Evolutionary conservation across 1,140 invertebrate genomes (phyloP).

Genomic region (Diorhabda elongata): DNA sequence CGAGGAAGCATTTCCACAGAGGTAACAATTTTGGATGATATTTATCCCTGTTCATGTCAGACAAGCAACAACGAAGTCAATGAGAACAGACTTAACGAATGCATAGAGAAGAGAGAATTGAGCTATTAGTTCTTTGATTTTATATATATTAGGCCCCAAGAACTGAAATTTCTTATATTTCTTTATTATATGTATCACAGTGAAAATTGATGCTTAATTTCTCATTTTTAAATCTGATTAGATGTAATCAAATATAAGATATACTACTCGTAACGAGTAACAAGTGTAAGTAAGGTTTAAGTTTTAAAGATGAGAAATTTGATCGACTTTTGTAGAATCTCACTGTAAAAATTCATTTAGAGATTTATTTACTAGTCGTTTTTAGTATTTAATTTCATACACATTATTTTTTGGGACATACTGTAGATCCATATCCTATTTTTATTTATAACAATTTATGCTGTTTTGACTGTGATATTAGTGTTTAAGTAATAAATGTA

Average conservation of each 20-base stretch:
- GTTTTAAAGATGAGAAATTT: too few relatives aligned
- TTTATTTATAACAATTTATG: background rate
- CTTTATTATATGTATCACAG: too few relatives aligned
- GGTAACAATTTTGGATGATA: constrained; percentile 34
- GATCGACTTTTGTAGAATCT: too few relatives aligned
- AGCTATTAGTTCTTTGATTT: constrained; percentile 4
- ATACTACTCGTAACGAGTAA: too few relatives aligned
- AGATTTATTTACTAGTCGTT: constrained; percentile 5
- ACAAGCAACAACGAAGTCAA: constrained; percentile 29
- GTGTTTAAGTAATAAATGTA: background rate
- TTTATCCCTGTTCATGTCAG: constrained; percentile 20
- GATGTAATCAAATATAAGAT: too few relatives aligned
- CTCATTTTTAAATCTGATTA: too few relatives aligned
- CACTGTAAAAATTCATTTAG: too few relatives aligned
- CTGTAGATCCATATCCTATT: background rate
- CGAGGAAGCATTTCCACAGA: constrained; percentile 35
- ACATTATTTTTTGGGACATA: constrained; percentile 5
- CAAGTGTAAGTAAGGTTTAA: too few relatives aligned
- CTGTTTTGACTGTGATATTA: constrained; percentile 19
- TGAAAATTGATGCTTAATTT: too few relatives aligned
- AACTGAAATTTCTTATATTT: too few relatives aligned
- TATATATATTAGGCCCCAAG: too few relatives aligned
- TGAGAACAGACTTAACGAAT: constrained; percentile 37
- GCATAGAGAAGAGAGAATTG: constrained; percentile 27
- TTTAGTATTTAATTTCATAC: constrained; percentile 4